phyloP scores from a whole-genome alignment of 2,797 vertebrate species.

The Falco novaeseelandiae region DNA sequence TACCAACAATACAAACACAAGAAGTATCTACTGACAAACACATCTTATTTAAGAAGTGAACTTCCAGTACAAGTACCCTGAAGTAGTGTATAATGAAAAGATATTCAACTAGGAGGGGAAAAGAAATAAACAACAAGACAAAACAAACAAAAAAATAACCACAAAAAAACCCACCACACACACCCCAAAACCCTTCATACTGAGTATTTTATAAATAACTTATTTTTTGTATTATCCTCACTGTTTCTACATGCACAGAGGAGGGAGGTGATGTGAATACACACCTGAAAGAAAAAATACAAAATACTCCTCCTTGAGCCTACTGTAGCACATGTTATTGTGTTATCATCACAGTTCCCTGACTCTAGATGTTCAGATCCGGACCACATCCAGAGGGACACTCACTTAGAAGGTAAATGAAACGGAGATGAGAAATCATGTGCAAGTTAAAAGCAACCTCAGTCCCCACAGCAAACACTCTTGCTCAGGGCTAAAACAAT shows the following conservation, averaged over 20 bases:
- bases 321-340: not conserved
- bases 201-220: not conserved
- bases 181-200: accelerated
- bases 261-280: not conserved
- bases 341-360: not conserved
- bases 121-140: no score
- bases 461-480: not conserved
- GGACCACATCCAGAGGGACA: not conserved
- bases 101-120: not conserved
- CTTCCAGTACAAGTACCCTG: not conserved
- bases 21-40: not conserved
- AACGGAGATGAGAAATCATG: not conserved
- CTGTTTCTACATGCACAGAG: not conserved
- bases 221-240: not conserved
- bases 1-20: not conserved
- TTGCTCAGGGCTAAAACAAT: not conserved
- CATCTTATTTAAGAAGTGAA: not conserved
- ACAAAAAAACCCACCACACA: no score
- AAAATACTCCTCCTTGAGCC: not conserved
- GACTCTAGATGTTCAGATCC: not conserved
- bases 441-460: not conserved
- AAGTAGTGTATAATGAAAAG: not conserved
- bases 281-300: not conserved
- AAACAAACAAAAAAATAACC: no score
- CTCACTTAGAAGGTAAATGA: not conserved